Evolutionary conservation across 2,888 invertebrate species (phyloP).

Genomic region (Cheilosia vulpina): DNA sequence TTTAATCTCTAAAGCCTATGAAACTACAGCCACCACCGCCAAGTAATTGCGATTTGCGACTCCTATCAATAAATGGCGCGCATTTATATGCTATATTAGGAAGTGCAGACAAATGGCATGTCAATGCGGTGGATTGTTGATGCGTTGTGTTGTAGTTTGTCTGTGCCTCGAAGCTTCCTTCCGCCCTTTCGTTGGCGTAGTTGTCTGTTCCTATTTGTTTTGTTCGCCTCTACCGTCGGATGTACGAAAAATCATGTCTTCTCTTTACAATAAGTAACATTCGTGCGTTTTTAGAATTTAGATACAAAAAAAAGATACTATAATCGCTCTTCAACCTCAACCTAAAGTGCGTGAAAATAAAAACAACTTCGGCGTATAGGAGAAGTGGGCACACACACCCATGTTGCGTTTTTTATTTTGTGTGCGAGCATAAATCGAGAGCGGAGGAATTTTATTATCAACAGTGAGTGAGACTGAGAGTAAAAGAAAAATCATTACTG

Average conservation of each 20-base stretch:
- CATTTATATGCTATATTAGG: slow-evolving; percentile 60
- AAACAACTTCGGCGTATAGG: neutral
- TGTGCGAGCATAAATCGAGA: slow-evolving; percentile 59
- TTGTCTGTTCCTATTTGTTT: slow-evolving; percentile 13
- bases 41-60: neutral
- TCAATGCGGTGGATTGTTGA: neutral
- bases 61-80: slow-evolving; percentile 72
- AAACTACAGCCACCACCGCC: slow-evolving; percentile 35
- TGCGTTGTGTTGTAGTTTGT: slow-evolving; percentile 48
- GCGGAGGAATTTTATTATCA: slow-evolving; percentile 51
- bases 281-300: slow-evolving; percentile 35
- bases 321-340: neutral
- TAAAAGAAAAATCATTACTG: slow-evolving; percentile 49
- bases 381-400: slow-evolving; percentile 1
- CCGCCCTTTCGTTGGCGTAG: slow-evolving; percentile 48
- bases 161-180: slow-evolving; percentile 31
- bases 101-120: slow-evolving; percentile 48
- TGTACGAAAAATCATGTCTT: slow-evolving; percentile 44
- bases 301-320: slow-evolving; percentile 2
- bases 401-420: slow-evolving; percentile 20
- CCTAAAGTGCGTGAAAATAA: slow-evolving; percentile 45
- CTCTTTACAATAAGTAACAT: slow-evolving; percentile 49
- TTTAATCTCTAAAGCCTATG: slow-evolving; percentile 53
- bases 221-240: slow-evolving; percentile 22
- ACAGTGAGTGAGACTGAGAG: slow-evolving; percentile 34